phyloP scores from a whole-genome alignment of 2,888 invertebrate genomes.

The Hypomecis atomaria region DNA sequence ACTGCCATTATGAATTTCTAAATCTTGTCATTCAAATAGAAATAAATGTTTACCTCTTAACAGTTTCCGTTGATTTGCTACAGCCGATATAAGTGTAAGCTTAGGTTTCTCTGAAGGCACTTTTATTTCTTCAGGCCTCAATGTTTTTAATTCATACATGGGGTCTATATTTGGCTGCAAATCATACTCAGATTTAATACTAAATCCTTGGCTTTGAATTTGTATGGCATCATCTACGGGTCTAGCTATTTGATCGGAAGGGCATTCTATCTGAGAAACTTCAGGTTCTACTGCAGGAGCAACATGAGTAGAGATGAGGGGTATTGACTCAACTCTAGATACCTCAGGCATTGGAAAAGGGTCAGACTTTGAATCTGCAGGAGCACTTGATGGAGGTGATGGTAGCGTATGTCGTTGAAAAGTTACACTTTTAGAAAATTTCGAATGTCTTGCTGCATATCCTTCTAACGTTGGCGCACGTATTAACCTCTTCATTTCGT shows the following conservation, averaged over 20 bases:
- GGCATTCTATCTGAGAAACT: slow-evolving; percentile 44
- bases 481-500: slow-evolving; percentile 88
- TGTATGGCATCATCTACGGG: slow-evolving; percentile 44
- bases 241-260: slow-evolving; percentile 53
- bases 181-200: slow-evolving; percentile 64
- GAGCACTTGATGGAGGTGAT: slow-evolving; percentile 88
- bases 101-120: slow-evolving; percentile 84
- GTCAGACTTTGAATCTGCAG: slow-evolving; percentile 63
- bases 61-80: slow-evolving; percentile 85
- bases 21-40: neutral
- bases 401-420: slow-evolving; percentile 93
- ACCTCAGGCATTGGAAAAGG: slow-evolving; percentile 71
- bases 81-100: slow-evolving; percentile 82
- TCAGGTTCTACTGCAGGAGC: slow-evolving; percentile 45
- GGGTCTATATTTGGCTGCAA: slow-evolving; percentile 64
- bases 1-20: neutral
- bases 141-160: slow-evolving; percentile 67
- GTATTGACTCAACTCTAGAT: slow-evolving; percentile 40
- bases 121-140: slow-evolving; percentile 81
- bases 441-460: slow-evolving; percentile 94
- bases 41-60: slow-evolving; percentile 74
- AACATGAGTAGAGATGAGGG: slow-evolving; percentile 50
- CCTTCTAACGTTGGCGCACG: slow-evolving; percentile 94
- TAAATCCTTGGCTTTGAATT: slow-evolving; percentile 54
- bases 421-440: slow-evolving; percentile 94